A percentile compares a stretch with the other conserved stretches of the same genome.
These are phyloP conservation scores for Oxyteleia sp. DNA, from an alignment of 2,888 invertebrate genomes.

Conservation along the genomic window DNA sequence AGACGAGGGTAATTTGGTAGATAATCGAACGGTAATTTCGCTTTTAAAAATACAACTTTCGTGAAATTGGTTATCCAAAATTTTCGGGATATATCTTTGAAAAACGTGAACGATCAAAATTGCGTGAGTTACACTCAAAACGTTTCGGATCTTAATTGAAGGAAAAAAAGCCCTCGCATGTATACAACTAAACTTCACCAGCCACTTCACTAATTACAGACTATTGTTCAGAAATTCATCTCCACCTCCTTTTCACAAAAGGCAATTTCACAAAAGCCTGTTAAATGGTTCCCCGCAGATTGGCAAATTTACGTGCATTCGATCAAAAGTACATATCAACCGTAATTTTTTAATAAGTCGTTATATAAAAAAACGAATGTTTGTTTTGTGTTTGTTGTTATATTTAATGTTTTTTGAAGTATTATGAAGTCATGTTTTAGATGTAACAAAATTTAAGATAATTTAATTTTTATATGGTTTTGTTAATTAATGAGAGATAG, in stretches of 20 bases:
- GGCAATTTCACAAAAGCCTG: conserved; percentile 63
- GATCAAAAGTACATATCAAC: conserved; percentile 26
- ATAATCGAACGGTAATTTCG: too few species aligned
- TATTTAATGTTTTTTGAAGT: too few species aligned
- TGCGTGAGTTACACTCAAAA: conserved; percentile 37
- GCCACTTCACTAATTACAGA: conserved; percentile 86
- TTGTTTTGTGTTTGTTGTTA: too few species aligned
- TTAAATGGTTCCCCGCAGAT: conserved; percentile 41
- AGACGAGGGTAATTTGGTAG: too few species aligned
- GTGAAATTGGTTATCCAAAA: too few species aligned
- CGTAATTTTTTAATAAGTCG: conserved; percentile 1
- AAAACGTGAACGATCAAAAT: conserved; percentile 39
- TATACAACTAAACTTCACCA: conserved; percentile 63
- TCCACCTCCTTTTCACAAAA: conserved; percentile 69
- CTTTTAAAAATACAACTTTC: conserved; percentile 2
- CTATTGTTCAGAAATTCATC: conserved; percentile 83
- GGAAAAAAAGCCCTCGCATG: conserved; percentile 58
- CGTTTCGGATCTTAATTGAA: conserved; percentile 57
- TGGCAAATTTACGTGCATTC: conserved; percentile 26
- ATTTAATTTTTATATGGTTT: too few species aligned
- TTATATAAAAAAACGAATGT: too few species aligned
- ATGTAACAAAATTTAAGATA: too few species aligned
- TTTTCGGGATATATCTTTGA: conserved; percentile 1
- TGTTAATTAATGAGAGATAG: too few species aligned
- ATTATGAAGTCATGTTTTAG: too few species aligned